Conservation (phyloP, 2,888 invertebrate species). For the Himalopsyche kuldschensis region DNA sequence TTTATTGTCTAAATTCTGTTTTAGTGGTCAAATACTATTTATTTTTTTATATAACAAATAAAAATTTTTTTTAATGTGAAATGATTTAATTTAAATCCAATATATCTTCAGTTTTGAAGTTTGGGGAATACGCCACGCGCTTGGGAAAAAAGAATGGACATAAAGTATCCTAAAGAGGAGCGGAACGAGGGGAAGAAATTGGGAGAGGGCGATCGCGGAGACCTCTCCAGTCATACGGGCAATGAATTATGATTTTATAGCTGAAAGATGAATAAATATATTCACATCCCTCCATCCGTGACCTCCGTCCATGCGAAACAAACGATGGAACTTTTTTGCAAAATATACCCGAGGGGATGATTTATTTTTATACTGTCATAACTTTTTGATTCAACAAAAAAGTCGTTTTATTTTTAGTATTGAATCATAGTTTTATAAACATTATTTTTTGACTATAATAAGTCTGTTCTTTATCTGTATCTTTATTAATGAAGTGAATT, state of each 20-base stretch:
- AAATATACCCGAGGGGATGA: neutral
- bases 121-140: neutral
- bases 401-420: too few species aligned
- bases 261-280: slow-evolving; percentile 32
- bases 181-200: neutral
- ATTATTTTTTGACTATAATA: too few species aligned
- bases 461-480: too few species aligned
- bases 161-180: neutral
- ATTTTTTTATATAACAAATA: too few species aligned
- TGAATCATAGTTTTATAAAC: too few species aligned
- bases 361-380: neutral
- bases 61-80: too few species aligned
- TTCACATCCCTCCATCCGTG: neutral
- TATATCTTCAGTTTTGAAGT: too few species aligned
- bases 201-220: neutral
- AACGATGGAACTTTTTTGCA: neutral
- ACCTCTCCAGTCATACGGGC: slow-evolving; percentile 8
- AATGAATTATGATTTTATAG: slow-evolving; percentile 34
- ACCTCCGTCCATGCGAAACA: neutral
- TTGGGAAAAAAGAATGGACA: neutral
- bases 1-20: too few species aligned
- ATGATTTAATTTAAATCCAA: too few species aligned
- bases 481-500: too few species aligned
- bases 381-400: too few species aligned
- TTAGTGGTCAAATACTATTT: too few species aligned